Conservation (phyloP, 2,797 vertebrate genomes). For the Austrolebias charrua region DNA sequence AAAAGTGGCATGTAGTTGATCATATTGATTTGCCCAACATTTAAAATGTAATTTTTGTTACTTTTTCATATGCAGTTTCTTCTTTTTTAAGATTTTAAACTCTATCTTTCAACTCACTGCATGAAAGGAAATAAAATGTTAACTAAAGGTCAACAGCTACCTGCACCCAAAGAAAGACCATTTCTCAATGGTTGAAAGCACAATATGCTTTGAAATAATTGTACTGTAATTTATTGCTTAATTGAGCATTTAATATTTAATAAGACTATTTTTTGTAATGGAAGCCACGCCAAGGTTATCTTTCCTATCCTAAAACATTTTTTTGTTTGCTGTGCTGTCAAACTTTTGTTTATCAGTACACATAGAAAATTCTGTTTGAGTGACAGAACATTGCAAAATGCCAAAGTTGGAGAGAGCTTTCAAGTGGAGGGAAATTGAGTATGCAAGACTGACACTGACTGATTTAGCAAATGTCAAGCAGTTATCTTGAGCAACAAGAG, state of each 20-base stretch:
- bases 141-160: conserved; percentile 2
- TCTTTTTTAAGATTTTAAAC: conserved; percentile 27
- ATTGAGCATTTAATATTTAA: conserved; percentile 23
- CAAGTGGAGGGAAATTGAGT: conserved; percentile 77
- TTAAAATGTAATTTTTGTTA: conserved; percentile 16
- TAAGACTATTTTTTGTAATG: conserved; percentile 38
- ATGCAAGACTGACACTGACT: conserved; percentile 81
- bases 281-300: conserved; percentile 39
- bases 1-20: conserved; percentile 5
- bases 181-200: conserved; percentile 10
- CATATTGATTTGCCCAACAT: conserved; percentile 10
- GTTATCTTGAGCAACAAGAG: conserved; percentile 83
- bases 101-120: conserved; percentile 14
- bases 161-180: conserved; percentile 17
- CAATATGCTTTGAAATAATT: conserved; percentile 20
- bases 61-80: conserved; percentile 14
- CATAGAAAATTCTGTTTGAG: conserved; percentile 73
- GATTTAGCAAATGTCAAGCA: conserved; percentile 84
- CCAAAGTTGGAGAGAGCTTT: conserved; percentile 77
- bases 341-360: conserved; percentile 73
- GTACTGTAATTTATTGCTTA: conserved; percentile 15
- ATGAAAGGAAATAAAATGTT: conserved; percentile 28
- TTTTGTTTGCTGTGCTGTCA: conserved; percentile 68
- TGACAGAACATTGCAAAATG: conserved; percentile 80
- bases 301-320: conserved; percentile 47